Evolutionary conservation across 2,888 invertebrate genomes (phyloP).

Genomic region (Amphipoea lucens): DNA sequence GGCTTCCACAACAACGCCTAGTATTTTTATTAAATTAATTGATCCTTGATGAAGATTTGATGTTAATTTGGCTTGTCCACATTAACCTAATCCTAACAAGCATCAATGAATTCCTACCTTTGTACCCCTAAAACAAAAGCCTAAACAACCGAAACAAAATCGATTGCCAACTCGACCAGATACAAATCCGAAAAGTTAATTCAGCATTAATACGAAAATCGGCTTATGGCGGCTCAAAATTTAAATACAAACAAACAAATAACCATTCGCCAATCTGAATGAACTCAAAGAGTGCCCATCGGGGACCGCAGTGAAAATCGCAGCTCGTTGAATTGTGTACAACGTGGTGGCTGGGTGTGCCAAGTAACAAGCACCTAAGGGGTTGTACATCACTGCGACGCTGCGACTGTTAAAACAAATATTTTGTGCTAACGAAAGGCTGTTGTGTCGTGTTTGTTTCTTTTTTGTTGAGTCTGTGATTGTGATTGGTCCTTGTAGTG

Average conservation of each 20-base stretch:
- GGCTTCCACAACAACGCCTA: too few relatives aligned
- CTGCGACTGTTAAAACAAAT: slow-evolving; percentile 3
- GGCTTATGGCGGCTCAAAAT: slow-evolving; percentile 53
- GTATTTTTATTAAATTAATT: background rate
- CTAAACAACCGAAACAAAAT: slow-evolving; percentile 24
- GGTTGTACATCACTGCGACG: slow-evolving; percentile 33
- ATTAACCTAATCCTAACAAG: background rate
- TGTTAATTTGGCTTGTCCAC: too few relatives aligned
- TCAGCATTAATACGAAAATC: slow-evolving; percentile 54
- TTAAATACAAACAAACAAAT: slow-evolving; percentile 60
- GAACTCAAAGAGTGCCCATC: slow-evolving; percentile 53
- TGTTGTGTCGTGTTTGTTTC: background rate
- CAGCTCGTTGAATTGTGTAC: slow-evolving; percentile 47
- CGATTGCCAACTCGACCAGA: slow-evolving; percentile 32
- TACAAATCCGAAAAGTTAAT: slow-evolving; percentile 39
- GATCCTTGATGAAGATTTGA: background rate
- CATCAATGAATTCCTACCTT: background rate
- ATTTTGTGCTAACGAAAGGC: slow-evolving; percentile 3
- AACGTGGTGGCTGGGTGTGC: slow-evolving; percentile 14
- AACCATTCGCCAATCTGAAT: slow-evolving; percentile 46
- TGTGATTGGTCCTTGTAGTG: background rate
- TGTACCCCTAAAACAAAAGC: slow-evolving; percentile 13
- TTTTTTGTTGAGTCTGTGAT: background rate
- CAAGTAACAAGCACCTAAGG: slow-evolving; percentile 52
- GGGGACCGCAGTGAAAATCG: slow-evolving; percentile 51